Evolutionary conservation across 1,140 invertebrate species (phyloP), one percentile per base, ranked within the genome.

Genomic region (Oscheius sp.): DNA sequence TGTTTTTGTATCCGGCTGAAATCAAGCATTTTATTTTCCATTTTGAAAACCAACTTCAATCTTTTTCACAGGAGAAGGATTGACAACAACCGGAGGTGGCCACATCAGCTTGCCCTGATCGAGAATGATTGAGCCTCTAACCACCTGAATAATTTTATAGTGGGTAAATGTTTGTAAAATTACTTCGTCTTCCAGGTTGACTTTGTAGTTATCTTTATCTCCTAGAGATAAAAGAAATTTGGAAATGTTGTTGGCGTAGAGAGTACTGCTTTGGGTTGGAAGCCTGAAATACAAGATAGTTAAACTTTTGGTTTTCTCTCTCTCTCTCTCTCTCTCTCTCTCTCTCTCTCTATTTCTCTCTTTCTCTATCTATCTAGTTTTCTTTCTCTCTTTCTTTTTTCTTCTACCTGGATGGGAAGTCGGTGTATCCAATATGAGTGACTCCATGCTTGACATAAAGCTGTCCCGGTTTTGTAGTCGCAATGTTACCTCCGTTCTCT

Each of bases 161-260:
- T 7, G 20, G 42, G 4, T 26, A 0, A 42, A 49, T 0, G n/a
- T n/a, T n/a, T n/a, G 3, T 55, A 52, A 38, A 20, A 1, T 38
- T 26, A 75, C 74, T 32, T 76, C 75, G 65, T 76, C 73, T 36
- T 77, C 73, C 32, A 73, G 58, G 34, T 77, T 75, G 7, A 75
- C 66, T n/a, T 46, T 32, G 58, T 29, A 71, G 32, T 68, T 64
- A 61, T 76, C 49, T 1, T 68, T 36, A 78, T 74, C 83, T 87
- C 89, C 91, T 66, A 94, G 90, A 35, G 91, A 92, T 1, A 93
- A 85, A 0, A 94, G 85, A 78, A 94, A 90, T 81, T 93, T 94
- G 13, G 91, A 91, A 74, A 95, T 92, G 83, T 94, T 95, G 85
- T 95, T 94, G 13, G 90, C 91, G 85, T 93, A 94, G 0, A 94